phyloP scores from a whole-genome alignment of 2,113 vertebrate species.

The Hippolais icterina region DNA sequence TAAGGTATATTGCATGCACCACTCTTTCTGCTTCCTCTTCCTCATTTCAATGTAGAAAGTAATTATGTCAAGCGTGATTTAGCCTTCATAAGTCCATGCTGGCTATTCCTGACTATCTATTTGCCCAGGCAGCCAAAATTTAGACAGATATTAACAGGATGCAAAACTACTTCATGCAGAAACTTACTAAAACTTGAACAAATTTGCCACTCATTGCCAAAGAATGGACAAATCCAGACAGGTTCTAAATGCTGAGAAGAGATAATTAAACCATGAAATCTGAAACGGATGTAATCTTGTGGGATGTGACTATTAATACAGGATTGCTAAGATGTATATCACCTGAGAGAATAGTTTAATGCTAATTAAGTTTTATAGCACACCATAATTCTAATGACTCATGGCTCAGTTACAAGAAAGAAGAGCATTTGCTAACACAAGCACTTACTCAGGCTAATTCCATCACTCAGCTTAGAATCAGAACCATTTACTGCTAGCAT shows the following conservation, averaged over 20 bases:
- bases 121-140: slow-evolving; percentile 26
- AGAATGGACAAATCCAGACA: neutral
- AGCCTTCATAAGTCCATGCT: neutral
- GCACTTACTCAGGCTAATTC: neutral
- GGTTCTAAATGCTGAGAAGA: neutral
- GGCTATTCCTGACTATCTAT: neutral
- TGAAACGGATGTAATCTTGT: neutral
- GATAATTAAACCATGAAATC: slow-evolving; percentile 23
- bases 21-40: neutral
- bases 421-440: neutral
- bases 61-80: neutral
- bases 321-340: slow-evolving; percentile 20
- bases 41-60: neutral
- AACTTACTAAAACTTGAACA: neutral
- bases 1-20: neutral
- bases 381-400: slow-evolving; percentile 38
- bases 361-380: slow-evolving; percentile 41
- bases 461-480: neutral
- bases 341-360: slow-evolving; percentile 54
- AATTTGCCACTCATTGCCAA: neutral
- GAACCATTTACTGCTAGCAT: neutral
- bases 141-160: neutral
- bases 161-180: slow-evolving; percentile 8
- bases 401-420: slow-evolving; percentile 6
- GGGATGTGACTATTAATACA: slow-evolving; percentile 24